Base-by-base conservation (phyloP, 64 coral and sea anemone genomes). In the Montipora capricornis region DNA sequence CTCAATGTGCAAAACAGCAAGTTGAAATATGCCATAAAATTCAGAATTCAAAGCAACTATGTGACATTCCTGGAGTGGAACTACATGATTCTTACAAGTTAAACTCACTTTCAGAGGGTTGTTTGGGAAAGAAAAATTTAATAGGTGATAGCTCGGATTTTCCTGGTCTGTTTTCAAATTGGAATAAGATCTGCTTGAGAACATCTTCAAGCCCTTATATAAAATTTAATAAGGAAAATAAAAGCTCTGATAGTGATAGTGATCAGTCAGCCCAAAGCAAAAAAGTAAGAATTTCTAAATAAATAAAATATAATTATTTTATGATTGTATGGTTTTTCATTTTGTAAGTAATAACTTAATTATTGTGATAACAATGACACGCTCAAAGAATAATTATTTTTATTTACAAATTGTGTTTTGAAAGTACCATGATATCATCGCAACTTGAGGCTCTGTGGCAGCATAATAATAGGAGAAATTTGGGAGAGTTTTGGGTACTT, bases 1-100 rank as follows among this genome's bases (percentile, higher is more conserved):
- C 83, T 73, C 79, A 93, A 49, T 93, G 91, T 84, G 81, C 67
- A 80, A 73, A 80, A 6, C 55, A 80, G 17, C 91, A 93, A 67
- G 66, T 68, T 5, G 17, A 87, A 12, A 79, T 80, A 3, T 93
- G 83, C 20, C 62, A 61, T 47, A 47, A 80, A 68, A 55, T 93
- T 20, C 83, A 93, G 8, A 24, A 3, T 64, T 64, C 61, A 14
- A 64, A 70, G 17, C 76, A 49, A 17, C 47, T 55, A 37, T n/a
- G 52, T 37, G 44, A 49, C 61, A 11, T 12, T 71, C 45, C 7
- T 49, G 29, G 19, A 2, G 11, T 8, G 1, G 19, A 8, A 17
- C 15, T 68, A 2, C 14, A 85, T 17, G 37, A n/a, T 19, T 49
- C 62, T 49, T 8, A 7, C 70, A 62, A 4, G 44, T 61, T 47